Base-by-base conservation (phyloP, 2,113 vertebrate species). In the Nycticebus coucang region DNA sequence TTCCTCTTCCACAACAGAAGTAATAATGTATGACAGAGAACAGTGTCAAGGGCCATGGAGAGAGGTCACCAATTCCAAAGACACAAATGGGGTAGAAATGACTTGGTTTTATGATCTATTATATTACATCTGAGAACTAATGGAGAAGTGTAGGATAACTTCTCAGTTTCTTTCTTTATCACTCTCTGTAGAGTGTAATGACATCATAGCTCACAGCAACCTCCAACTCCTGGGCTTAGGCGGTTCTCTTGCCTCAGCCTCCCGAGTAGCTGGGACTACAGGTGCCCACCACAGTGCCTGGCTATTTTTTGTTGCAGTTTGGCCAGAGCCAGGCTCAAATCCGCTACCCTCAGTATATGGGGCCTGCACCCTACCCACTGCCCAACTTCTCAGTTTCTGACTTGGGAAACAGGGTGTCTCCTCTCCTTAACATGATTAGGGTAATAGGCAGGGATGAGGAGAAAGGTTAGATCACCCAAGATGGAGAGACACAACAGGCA, bases 351-450 rank as follows among this genome's bases (percentile, higher is more conserved):
- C 45, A 45, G 45, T 45, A 45, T 45, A 45, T 45, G 45, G 45
- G 45, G 45, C 45, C 10, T 8, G 45, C 8, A 9, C 45, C 45
- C 45, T 50, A 50, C 45, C 45, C 45, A 50, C 45, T 50, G 45
- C 45, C 45, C 45, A 69, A 59, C 26, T 83, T 69, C 86, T 22
- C 74, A 79, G 66, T 83, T 75, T 85, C 84, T 87, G 45, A 79
- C 87, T 95, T 93, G 74, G 72, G 82, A 85, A 92, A 87, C 62
- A 91, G 14, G n/a, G 71, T 84, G 69, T 24, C 66, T 89, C 74
- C 66, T 71, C 57, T 26, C 28, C 69, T 79, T 92, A 60, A 94
- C 15, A 35, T 84, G 24, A 60, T 89, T 69, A 75, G 35, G 41
- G 41, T 83, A 79, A 55, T 24, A 68, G 26, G 37, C 41, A 41